A percentile compares a stretch with the other conserved stretches of the same genome.
Conservation (phyloP, 2,888 invertebrate genomes). For the Hylaea fasciaria region DNA sequence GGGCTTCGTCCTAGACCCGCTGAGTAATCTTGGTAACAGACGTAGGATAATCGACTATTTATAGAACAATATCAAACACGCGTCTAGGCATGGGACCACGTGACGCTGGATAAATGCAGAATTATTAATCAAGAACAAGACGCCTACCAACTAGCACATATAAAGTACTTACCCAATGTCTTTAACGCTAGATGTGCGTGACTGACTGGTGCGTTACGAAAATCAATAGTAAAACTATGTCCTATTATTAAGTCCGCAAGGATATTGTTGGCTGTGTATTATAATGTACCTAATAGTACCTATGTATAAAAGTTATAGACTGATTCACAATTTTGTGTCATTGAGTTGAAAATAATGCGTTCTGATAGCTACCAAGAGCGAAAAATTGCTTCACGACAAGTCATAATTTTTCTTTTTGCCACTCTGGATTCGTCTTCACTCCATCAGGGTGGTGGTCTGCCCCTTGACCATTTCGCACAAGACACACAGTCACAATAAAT, state of each 20-base stretch:
- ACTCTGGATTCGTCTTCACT: too few species aligned
- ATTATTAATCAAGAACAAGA: constrained; percentile 44
- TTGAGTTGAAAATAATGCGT: too few species aligned
- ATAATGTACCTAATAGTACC: constrained; percentile 16
- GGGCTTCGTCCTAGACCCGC: constrained; percentile 58
- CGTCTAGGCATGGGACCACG: constrained; percentile 67
- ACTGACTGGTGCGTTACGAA: constrained; percentile 60
- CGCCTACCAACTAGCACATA: constrained; percentile 30
- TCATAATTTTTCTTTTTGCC: too few species aligned
- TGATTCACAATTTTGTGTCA: background rate
- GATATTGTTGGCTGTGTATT: constrained; percentile 36
- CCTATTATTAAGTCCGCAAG: constrained; percentile 59
- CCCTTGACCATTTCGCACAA: too few species aligned
- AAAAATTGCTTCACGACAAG: too few species aligned
- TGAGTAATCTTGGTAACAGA: constrained; percentile 64
- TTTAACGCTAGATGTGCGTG: constrained; percentile 58
- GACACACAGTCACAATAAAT: too few species aligned
- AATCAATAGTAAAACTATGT: constrained; percentile 64
- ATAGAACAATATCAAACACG: constrained; percentile 75
- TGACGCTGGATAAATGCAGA: constrained; percentile 61
- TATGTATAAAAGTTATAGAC: background rate
- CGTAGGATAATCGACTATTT: constrained; percentile 73
- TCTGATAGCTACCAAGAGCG: too few species aligned
- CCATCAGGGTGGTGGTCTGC: too few species aligned
- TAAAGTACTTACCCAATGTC: constrained; percentile 48